Evolutionary conservation across 2,797 vertebrate genomes (phyloP).

Genomic region (Natrix natrix): DNA sequence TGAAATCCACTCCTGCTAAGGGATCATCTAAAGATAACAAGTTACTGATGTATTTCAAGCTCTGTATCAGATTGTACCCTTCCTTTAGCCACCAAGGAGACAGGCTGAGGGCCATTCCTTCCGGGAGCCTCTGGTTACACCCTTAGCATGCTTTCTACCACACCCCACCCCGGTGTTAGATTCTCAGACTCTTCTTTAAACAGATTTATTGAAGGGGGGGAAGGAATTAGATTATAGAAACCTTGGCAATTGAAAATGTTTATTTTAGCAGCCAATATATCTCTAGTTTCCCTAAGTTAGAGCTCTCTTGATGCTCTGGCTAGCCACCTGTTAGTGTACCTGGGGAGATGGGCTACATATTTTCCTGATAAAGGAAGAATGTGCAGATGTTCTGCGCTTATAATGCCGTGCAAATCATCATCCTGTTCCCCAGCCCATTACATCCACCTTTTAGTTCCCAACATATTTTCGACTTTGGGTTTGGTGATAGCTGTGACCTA

Average conservation of each 20-base stretch:
- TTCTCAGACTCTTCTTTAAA: background rate
- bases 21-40: background rate
- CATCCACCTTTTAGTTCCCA: background rate
- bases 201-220: background rate
- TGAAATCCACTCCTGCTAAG: too few relatives aligned
- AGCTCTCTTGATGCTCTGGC: background rate
- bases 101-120: background rate
- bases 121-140: background rate
- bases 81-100: background rate
- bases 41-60: background rate
- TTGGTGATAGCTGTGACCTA: background rate
- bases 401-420: background rate
- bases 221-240: background rate
- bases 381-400: background rate
- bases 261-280: background rate
- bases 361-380: background rate
- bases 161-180: background rate
- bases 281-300: background rate
- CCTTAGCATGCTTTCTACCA: background rate
- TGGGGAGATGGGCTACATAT: background rate
- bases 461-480: background rate
- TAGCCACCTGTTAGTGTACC: background rate
- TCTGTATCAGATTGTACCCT: background rate
- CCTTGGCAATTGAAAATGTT: background rate
- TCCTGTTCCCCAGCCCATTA: background rate